phyloP scores from a whole-genome alignment of 2,113 vertebrate genomes.

The Phyllostomus hastatus region DNA sequence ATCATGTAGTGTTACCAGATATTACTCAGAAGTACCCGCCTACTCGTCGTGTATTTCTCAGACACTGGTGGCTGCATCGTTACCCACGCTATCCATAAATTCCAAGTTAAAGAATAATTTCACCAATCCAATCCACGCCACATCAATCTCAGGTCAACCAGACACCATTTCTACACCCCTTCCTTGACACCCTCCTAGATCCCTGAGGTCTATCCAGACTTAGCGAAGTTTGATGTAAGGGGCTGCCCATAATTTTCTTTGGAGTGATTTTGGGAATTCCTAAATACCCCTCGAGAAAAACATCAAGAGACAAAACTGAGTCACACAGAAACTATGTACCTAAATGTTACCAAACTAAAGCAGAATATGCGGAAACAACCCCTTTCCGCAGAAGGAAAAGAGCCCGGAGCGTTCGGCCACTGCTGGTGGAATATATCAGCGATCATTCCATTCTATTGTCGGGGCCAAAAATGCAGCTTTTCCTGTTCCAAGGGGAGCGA shows the following conservation, averaged over 20 bases:
- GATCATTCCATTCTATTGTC: neutral
- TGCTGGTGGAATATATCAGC: neutral
- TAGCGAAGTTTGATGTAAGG: neutral
- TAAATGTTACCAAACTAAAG: neutral
- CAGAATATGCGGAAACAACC: neutral
- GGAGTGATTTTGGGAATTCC: neutral
- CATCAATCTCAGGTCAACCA: neutral
- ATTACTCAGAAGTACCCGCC: neutral
- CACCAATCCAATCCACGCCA: neutral
- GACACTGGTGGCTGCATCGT: neutral
- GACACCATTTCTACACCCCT: neutral
- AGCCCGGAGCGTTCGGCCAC: neutral
- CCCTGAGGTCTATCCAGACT: neutral
- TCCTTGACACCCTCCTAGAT: neutral
- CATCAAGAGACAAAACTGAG: neutral
- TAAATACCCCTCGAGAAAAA: neutral
- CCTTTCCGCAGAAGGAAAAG: neutral
- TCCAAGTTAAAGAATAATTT: neutral
- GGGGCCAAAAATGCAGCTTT: slow-evolving; percentile 28
- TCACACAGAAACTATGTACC: neutral
- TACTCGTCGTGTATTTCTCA: neutral
- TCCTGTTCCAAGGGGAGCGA: slow-evolving; percentile 18
- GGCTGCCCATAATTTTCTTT: neutral
- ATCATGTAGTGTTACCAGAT: neutral
- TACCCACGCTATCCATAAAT: neutral